These are phyloP conservation scores for Echeneis naucrates DNA, from an alignment of 2,797 vertebrate species.

Conservation along the genomic window DNA sequence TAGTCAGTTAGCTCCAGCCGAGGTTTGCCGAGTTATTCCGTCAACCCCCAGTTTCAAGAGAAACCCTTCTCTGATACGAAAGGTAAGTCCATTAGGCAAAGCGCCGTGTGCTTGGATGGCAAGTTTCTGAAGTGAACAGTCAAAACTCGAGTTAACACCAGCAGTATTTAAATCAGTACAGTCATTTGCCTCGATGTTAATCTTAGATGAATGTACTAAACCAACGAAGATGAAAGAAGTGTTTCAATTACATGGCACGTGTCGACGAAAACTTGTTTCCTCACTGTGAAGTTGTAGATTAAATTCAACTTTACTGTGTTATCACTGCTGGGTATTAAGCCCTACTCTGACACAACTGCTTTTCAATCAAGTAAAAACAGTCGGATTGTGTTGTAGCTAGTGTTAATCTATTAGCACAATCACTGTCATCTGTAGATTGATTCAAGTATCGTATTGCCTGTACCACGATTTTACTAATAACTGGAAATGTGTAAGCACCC, in stretches of 20 bases:
- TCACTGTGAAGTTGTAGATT: background rate
- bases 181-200: accelerated
- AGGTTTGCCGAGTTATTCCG: background rate
- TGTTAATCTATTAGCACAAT: constrained; percentile 35
- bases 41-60: background rate
- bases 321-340: background rate
- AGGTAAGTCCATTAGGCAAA: constrained; percentile 37
- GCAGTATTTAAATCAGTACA: background rate
- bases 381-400: background rate
- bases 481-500: background rate
- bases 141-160: background rate
- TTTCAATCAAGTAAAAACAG: background rate
- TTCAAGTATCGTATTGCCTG: background rate
- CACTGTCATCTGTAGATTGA: background rate
- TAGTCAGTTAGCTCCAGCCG: background rate
- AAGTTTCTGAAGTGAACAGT: constrained; percentile 3
- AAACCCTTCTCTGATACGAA: constrained; percentile 19
- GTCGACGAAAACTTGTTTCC: constrained; percentile 42
- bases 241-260: constrained; percentile 44
- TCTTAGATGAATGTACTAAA: background rate
- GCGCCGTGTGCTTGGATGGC: background rate
- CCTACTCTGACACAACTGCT: accelerated
- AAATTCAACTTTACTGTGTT: background rate
- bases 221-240: background rate
- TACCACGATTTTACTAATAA: background rate